Conservation (phyloP, 2,797 vertebrate species). For the Hafferia zeledoni region DNA sequence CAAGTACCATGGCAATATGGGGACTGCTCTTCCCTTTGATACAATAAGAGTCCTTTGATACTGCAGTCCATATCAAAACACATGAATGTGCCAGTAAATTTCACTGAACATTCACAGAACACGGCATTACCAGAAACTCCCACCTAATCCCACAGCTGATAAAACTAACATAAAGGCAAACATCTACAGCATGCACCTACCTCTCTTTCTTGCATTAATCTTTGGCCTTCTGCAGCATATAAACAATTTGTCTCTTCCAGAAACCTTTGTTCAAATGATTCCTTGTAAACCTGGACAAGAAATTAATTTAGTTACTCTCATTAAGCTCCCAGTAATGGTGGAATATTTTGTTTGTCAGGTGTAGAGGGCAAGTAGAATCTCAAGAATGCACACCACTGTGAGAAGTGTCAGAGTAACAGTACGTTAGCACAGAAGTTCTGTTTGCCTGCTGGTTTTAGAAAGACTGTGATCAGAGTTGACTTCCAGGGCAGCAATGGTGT, state of each 20-base stretch:
- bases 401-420: neutral
- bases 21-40: neutral
- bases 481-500: neutral
- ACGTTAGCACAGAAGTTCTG: neutral
- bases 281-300: conserved; percentile 80
- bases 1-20: neutral
- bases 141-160: neutral
- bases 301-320: neutral
- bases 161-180: neutral
- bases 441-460: neutral
- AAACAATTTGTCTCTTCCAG: conserved; percentile 84
- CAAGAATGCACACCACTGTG: neutral
- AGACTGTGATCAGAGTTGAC: neutral
- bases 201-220: conserved; percentile 85
- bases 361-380: neutral
- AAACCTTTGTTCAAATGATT: conserved; percentile 83
- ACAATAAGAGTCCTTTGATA: neutral
- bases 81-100: neutral
- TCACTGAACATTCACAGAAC: neutral
- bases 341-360: neutral
- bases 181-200: conserved; percentile 40
- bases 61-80: neutral
- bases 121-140: neutral
- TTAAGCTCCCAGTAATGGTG: neutral
- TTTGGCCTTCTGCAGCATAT: conserved; percentile 84